Percentiles rank a stretch among this genome's conserved stretches.
Evolutionary conservation across 2,113 vertebrate genomes (phyloP).

Genomic region (Callospermophilus lateralis): DNA sequence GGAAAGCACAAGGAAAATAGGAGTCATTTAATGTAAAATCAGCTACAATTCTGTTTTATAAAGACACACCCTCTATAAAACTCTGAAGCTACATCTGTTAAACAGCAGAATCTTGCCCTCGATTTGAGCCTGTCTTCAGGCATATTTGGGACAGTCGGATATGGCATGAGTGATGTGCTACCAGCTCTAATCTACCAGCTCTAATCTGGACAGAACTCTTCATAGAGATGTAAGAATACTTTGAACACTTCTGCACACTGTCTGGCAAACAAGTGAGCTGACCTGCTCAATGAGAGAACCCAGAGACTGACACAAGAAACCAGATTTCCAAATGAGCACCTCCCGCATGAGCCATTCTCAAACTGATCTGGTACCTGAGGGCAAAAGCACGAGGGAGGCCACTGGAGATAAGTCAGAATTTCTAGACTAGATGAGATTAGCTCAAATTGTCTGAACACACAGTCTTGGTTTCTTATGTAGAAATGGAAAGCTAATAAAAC

Average conservation of each 20-base stretch:
- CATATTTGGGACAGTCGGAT: accelerated
- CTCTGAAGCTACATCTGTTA: neutral
- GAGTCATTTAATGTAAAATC: neutral
- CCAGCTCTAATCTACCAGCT: neutral
- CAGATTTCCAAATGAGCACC: no score
- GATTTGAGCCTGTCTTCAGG: neutral
- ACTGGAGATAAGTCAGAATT: neutral
- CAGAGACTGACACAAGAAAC: neutral
- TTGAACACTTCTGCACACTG: neutral
- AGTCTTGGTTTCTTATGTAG: neutral
- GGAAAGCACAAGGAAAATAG: neutral
- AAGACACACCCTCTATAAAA: neutral
- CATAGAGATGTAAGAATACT: neutral
- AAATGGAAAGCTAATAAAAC: neutral
- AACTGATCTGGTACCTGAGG: neutral
- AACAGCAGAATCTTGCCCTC: neutral
- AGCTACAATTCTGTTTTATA: neutral
- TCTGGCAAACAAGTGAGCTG: neutral
- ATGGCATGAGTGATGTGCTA: neutral
- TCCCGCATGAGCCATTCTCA: neutral
- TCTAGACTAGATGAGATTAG: neutral
- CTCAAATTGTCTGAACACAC: neutral
- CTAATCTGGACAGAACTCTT: neutral
- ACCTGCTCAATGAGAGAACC: neutral
- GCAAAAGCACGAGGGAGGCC: neutral